Conservation (phyloP, 2,888 invertebrate species). For the Cheilosia scutellata region DNA sequence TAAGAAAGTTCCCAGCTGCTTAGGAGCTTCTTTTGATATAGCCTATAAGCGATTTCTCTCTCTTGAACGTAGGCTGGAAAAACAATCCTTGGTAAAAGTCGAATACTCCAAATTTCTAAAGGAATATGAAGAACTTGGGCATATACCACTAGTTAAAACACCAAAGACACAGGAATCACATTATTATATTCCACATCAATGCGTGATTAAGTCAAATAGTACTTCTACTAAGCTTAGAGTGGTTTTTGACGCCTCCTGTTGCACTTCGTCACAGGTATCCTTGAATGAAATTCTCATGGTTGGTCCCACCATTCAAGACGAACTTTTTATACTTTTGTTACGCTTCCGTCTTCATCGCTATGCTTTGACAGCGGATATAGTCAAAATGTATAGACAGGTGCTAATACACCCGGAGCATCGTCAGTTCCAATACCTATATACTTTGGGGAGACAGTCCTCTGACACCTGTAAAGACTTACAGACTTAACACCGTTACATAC, state of each 20-base stretch:
- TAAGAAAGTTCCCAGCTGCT: constrained; percentile 41
- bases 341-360: constrained; percentile 58
- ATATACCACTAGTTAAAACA: constrained; percentile 77
- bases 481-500: not conserved
- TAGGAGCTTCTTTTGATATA: constrained; percentile 58
- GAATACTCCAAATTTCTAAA: not conserved
- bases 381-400: constrained; percentile 68
- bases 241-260: too few relatives aligned
- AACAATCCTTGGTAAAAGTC: constrained; percentile 55
- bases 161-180: not conserved
- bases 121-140: not conserved
- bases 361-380: constrained; percentile 55
- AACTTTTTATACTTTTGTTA: constrained; percentile 44
- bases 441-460: constrained; percentile 38
- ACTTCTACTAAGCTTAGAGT: constrained; percentile 25
- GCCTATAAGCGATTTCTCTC: too few relatives aligned
- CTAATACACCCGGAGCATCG: constrained; percentile 43
- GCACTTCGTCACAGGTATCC: constrained; percentile 19
- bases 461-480: constrained; percentile 3
- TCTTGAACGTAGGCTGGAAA: too few relatives aligned
- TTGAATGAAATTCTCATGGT: constrained; percentile 67
- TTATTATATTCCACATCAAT: not conserved
- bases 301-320: constrained; percentile 66
- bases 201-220: constrained; percentile 6
- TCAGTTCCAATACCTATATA: constrained; percentile 39